A percentile compares a stretch with the other conserved stretches of the same genome.
Conservation (phyloP, 2,113 vertebrate genomes). For the Elephantulus edwardii region DNA sequence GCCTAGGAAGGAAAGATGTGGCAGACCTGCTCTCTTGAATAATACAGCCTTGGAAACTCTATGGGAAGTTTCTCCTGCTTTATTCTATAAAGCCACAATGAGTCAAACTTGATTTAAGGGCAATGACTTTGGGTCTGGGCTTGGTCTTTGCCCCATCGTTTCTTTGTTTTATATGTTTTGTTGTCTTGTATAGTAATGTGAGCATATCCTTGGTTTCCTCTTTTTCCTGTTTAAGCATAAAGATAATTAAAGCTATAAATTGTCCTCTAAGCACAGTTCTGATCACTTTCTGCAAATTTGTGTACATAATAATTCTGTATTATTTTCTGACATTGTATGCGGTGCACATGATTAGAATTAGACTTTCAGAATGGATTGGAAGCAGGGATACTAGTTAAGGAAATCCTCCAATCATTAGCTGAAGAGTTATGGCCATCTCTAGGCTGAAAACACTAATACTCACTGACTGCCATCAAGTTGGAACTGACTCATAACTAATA, state of each 20-base stretch:
- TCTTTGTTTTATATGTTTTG: neutral
- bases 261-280: slow-evolving; percentile 6
- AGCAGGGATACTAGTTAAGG: neutral
- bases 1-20: no score
- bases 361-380: neutral
- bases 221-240: neutral
- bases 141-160: no score
- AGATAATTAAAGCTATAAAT: neutral
- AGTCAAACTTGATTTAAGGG: no score
- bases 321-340: neutral
- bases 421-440: neutral
- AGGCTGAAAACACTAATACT: no score
- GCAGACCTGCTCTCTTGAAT: no score
- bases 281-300: neutral
- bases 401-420: neutral
- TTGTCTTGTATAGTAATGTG: neutral
- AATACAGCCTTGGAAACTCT: no score
- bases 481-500: no score
- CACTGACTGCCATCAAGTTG: no score
- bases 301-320: neutral
- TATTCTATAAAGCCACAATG: no score
- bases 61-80: no score
- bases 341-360: neutral
- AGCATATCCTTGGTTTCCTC: neutral
- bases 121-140: no score